Evolutionary conservation across 2,113 vertebrate species (phyloP), one percentile per base, ranked within the genome.

Genomic region (Eublepharis macularius): DNA sequence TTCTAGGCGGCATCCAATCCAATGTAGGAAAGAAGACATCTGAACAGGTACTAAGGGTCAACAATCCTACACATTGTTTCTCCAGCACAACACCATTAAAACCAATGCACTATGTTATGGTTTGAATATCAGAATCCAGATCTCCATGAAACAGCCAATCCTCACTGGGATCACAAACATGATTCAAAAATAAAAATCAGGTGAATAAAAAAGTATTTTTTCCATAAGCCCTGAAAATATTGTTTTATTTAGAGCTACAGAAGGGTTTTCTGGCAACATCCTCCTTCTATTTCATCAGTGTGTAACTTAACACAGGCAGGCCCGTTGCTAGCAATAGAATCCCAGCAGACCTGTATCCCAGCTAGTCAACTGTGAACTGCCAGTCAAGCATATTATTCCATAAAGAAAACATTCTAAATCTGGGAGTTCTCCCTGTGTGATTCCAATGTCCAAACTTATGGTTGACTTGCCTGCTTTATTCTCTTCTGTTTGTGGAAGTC

Each of bases 361-460:
- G 43, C 76, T 75, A 78, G 76, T 47, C 41, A 92, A 36, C 82
- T 73, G 32, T 89, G 79, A 86, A 60, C n/a, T n/a, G 79, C 69
- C 86, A 10, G 1, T 85, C 63, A 84, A 90, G 57, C 77, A 83
- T 90, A 84, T 90, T 89, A 87, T 86, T 88, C 83, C 39, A 88
- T 82, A 84, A 91, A 77, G 29, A 81, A 24, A 19, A n/a, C 7
- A 82, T 86, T 85, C 66, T 84, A 66, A 90, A 85, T 47, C 45
- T 29, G 0, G 76, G 81, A 86, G 39, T 70, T 75, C 26, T 80
- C 66, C 68, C 54, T 47, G 69, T 21, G 4, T 90, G 60, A 86
- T 85, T 75, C 39, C 34, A 57, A 41, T 82, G 87, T 81, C 57
- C 17, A 65, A 63, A 43, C 13, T 24, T 66, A 87, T 47, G 34